These are phyloP conservation scores for Chloroceryle aenea DNA, from an alignment of 2,113 vertebrate genomes.

Conservation along the genomic window DNA sequence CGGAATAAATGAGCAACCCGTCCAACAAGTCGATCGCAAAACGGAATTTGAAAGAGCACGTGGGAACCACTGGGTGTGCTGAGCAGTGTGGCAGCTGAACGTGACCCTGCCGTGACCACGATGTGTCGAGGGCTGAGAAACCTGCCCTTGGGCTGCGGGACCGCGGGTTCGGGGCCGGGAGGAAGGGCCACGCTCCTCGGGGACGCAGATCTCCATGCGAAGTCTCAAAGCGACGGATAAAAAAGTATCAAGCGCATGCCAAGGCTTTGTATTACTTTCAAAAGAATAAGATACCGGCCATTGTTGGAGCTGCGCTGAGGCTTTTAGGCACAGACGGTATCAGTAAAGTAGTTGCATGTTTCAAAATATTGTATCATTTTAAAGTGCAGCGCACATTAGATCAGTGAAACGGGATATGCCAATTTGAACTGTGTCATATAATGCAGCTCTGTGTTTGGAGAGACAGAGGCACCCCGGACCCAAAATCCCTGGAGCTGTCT, in stretches of 20 bases:
- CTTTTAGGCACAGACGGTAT: slow-evolving; percentile 59
- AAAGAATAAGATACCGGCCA: neutral
- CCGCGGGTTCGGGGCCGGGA: accelerated
- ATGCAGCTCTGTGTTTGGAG: slow-evolving; percentile 89
- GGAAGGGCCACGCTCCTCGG: accelerated
- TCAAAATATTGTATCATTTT: slow-evolving; percentile 64
- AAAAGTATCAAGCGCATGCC: neutral
- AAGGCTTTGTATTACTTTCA: slow-evolving; percentile 13
- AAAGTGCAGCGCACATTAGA: slow-evolving; percentile 51
- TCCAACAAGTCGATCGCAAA: neutral
- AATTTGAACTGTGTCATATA: slow-evolving; percentile 77
- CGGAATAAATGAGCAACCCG: neutral
- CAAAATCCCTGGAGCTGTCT: slow-evolving; percentile 91
- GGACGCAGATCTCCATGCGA: neutral
- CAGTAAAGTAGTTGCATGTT: slow-evolving; percentile 41
- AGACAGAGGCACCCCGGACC: slow-evolving; percentile 81
- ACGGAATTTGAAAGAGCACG: accelerated
- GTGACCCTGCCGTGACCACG: accelerated
- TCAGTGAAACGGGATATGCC: slow-evolving; percentile 76
- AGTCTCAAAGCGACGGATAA: neutral
- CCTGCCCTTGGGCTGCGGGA: accelerated
- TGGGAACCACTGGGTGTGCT: accelerated
- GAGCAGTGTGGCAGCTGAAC: accelerated
- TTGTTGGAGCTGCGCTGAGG: neutral
- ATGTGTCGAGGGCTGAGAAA: accelerated